These are phyloP conservation scores for Homarus gammarus DNA, from an alignment of 2,888 invertebrate genomes.

Conservation along the genomic window DNA sequence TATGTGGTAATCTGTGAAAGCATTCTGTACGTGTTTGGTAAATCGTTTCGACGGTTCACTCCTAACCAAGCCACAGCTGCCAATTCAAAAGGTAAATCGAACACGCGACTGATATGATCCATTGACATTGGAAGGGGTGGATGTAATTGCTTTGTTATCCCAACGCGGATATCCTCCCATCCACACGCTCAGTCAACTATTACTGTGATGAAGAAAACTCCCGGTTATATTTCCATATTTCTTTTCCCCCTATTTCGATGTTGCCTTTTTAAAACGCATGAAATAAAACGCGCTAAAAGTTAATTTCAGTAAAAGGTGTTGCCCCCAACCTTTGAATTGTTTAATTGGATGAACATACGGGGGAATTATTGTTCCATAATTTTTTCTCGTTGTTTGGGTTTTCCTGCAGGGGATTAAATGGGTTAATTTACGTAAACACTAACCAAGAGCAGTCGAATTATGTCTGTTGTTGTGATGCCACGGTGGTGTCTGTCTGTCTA, in stretches of 20 bases:
- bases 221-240: not conserved
- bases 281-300: conserved; percentile 16
- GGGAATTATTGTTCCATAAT: not conserved
- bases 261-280: not conserved
- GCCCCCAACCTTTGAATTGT: not conserved
- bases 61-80: too few species aligned
- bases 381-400: not conserved
- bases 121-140: too few species aligned
- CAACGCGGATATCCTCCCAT: not conserved
- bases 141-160: too few species aligned
- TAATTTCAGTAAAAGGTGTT: conserved; percentile 38
- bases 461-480: not conserved
- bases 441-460: not conserved
- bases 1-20: too few species aligned
- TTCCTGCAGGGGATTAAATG: not conserved
- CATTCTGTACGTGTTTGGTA: too few species aligned
- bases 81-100: too few species aligned
- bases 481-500: not conserved
- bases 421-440: not conserved
- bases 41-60: too few species aligned
- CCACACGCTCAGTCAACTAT: not conserved
- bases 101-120: too few species aligned
- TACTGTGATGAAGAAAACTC: not conserved
- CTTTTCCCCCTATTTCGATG: not conserved
- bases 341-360: not conserved